Base-by-base conservation (phyloP, 2,113 vertebrate genomes). In the Tragelaphus strepsiceros region DNA sequence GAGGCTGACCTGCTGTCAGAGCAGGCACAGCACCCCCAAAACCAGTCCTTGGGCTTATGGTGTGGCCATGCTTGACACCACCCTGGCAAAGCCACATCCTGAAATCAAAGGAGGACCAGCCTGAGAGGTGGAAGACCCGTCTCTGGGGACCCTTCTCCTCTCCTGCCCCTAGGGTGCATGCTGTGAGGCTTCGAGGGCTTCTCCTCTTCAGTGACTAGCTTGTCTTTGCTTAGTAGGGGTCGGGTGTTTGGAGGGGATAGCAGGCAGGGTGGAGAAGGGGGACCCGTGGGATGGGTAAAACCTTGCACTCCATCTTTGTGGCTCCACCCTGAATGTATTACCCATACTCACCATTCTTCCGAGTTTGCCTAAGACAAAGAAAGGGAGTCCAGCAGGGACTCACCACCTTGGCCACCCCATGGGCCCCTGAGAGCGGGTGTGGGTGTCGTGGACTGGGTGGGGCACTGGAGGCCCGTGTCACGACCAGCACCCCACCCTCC, bases 361-460 rank as follows among this genome's bases (percentile, higher is more conserved):
- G 5, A 26, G 19, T 71, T 54, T 93, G 91, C 35, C 13, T 67
- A 80, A 96, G 86, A 96, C 35, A 62, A 94, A 83, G 64, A 51
- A 88, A 56, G 22, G 1, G 71, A 74, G 12, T 58, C 17, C 15
- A 5, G 12, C 19, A 24, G 67, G 74, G 28, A 71, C 58, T 88
- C 32, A 17, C 91, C 35, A 0, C 59, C 13, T 53, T 1, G 17
- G 96, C 32, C 43, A 58, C 89, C 11, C 35, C 35, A 3, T 1
- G 19, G 78, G 11, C 24, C 78, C 54, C 54, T 5, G 64, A 32
- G 61, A 12, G 51, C 11, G 43, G 92, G 43, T 51, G 32, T 81
- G 54, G 49, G 9, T 19, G 22, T 26, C 2, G 1, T 4, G 49
- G 84, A 39, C 13, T 16, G 13, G 22, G 26, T 35, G 24, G 46